phyloP scores from a whole-genome alignment of 2,888 invertebrate genomes.

The Plusia festucae region DNA sequence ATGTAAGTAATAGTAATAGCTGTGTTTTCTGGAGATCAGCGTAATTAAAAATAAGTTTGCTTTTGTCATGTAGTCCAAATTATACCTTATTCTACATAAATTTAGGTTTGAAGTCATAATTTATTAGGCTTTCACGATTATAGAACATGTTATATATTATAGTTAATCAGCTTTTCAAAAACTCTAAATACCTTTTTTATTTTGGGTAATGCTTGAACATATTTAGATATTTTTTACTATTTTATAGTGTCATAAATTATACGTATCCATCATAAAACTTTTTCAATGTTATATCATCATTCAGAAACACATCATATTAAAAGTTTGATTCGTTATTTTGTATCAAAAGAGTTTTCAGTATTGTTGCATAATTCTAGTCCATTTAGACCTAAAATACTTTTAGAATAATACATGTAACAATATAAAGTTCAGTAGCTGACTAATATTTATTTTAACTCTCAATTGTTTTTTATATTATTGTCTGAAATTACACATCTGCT shows the following conservation, averaged over 20 bases:
- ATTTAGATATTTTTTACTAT: no score
- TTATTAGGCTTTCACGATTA: neutral
- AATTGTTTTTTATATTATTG: no score
- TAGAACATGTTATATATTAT: neutral
- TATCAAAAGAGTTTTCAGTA: neutral
- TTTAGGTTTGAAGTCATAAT: no score
- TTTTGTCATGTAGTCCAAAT: no score
- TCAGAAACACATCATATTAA: no score
- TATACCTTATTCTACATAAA: no score
- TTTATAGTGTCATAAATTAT: constrained; percentile 16
- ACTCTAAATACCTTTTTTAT: constrained; percentile 3
- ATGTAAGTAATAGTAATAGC: no score
- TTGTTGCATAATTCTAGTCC: neutral
- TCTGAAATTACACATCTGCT: no score
- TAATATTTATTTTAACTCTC: neutral
- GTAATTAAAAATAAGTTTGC: no score
- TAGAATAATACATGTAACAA: neutral
- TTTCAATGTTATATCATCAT: constrained; percentile 6
- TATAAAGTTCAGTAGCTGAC: neutral
- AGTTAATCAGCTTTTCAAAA: constrained; percentile 41
- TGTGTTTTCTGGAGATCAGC: no score
- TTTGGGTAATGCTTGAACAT: constrained; percentile 28
- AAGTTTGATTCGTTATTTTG: neutral
- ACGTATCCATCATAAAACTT: constrained; percentile 46
- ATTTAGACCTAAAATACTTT: neutral